Percentiles rank a stretch among this genome's conserved stretches.
phyloP scores from a whole-genome alignment of 2,888 invertebrate species.

The Ophion ventricosus region DNA sequence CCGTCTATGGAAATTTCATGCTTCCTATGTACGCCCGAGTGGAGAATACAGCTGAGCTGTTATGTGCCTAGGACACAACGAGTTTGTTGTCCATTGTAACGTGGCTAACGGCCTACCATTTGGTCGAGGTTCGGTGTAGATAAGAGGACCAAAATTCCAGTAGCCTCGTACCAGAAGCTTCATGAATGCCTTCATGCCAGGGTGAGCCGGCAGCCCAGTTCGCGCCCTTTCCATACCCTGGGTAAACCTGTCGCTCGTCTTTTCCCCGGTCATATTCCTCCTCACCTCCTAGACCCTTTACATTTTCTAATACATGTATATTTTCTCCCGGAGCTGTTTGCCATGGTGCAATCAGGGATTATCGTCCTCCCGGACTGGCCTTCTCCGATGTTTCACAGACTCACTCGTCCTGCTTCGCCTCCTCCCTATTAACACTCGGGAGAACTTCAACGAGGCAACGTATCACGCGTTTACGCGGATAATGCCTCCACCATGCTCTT shows the following conservation, averaged over 20 bases:
- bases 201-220: slow-evolving; percentile 28
- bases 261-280: slow-evolving; percentile 50
- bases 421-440: slow-evolving; percentile 63
- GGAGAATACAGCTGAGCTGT: slow-evolving; percentile 46
- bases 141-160: slow-evolving; percentile 63
- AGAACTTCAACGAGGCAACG: slow-evolving; percentile 62
- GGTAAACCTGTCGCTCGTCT: slow-evolving; percentile 54
- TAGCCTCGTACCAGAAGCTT: slow-evolving; percentile 55
- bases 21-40: slow-evolving; percentile 9
- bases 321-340: slow-evolving; percentile 36
- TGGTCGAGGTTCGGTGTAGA: slow-evolving; percentile 55
- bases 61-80: slow-evolving; percentile 54
- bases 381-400: slow-evolving; percentile 47
- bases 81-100: slow-evolving; percentile 64
- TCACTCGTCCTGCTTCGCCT: slow-evolving; percentile 42
- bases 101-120: slow-evolving; percentile 61
- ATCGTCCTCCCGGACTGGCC: slow-evolving; percentile 60
- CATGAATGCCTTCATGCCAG: slow-evolving; percentile 61
- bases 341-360: slow-evolving; percentile 65
- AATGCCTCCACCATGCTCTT: slow-evolving; percentile 17
- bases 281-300: slow-evolving; percentile 29
- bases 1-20: slow-evolving; percentile 51
- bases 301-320: slow-evolving; percentile 47
- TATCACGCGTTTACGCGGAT: slow-evolving; percentile 55
- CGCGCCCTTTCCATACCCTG: slow-evolving; percentile 15